phyloP scores from a whole-genome alignment of 2,797 vertebrate genomes.

The Etheostoma nigrum region DNA sequence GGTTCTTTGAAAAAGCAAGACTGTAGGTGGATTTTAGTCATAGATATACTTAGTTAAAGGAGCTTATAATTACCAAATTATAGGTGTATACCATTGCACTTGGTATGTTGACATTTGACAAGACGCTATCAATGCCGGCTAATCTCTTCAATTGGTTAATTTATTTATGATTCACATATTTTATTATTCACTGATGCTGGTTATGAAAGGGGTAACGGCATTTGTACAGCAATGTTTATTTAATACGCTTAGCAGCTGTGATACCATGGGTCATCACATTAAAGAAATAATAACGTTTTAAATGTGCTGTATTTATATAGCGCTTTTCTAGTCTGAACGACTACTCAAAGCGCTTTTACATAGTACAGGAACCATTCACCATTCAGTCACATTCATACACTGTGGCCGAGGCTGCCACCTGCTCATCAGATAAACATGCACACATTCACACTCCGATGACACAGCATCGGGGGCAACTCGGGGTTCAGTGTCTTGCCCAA shows the following conservation, averaged over 20 bases:
- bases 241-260: constrained; percentile 28
- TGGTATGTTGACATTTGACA: constrained; percentile 74
- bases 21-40: constrained; percentile 72
- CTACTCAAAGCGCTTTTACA: too few relatives aligned
- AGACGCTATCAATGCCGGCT: constrained; percentile 69
- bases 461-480: too few relatives aligned
- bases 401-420: too few relatives aligned
- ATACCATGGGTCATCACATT: constrained; percentile 49
- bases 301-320: too few relatives aligned
- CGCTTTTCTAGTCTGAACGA: too few relatives aligned
- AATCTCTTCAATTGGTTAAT: constrained; percentile 71
- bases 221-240: constrained; percentile 51
- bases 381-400: too few relatives aligned
- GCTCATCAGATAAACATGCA: too few relatives aligned
- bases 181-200: constrained; percentile 29
- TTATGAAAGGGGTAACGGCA: constrained; percentile 54
- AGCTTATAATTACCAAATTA: constrained; percentile 78
- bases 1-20: constrained; percentile 57
- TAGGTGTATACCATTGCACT: constrained; percentile 74
- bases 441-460: too few relatives aligned
- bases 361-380: too few relatives aligned
- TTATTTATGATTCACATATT: constrained; percentile 69
- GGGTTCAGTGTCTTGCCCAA: too few relatives aligned
- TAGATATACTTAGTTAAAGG: constrained; percentile 70
- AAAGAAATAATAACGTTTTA: constrained; percentile 33